These are phyloP conservation scores for Halictus ligatus DNA, from an alignment of 2,888 invertebrate genomes.

Conservation along the genomic window DNA sequence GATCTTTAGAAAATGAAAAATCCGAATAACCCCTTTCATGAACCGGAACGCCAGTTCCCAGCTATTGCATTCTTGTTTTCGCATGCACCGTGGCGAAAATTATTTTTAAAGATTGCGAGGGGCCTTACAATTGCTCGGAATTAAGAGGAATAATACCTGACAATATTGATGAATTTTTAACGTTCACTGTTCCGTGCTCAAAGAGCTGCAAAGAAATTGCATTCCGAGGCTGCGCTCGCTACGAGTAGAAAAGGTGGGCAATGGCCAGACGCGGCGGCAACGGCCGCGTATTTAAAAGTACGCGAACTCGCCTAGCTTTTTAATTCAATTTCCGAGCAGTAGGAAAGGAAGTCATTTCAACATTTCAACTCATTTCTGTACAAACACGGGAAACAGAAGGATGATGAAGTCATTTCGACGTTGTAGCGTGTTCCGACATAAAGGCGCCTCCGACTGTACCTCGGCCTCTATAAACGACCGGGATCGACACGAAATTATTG, in stretches of 20 bases:
- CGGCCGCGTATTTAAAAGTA: neutral
- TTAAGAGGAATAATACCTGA: neutral
- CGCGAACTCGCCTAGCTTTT: neutral
- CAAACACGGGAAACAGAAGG: neutral
- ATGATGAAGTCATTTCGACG: constrained; percentile 12
- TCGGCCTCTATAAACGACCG: neutral
- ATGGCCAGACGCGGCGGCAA: neutral
- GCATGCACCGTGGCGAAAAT: neutral
- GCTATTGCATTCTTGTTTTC: neutral
- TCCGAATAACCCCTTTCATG: neutral
- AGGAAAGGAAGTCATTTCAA: constrained; percentile 10
- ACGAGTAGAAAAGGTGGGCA: neutral
- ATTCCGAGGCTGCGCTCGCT: neutral
- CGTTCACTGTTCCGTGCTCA: neutral
- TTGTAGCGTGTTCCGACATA: neutral
- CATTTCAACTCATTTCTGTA: constrained; percentile 3
- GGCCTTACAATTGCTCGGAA: neutral
- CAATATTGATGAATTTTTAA: neutral
- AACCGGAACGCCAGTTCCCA: neutral
- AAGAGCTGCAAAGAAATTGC: neutral
- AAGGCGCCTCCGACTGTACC: neutral
- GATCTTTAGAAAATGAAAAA: neutral
- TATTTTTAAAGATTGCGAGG: neutral
- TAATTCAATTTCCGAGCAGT: neutral
- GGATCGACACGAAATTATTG: neutral